Conservation (phyloP, 2,888 invertebrate genomes). For the Trissonchulus sp. region DNA sequence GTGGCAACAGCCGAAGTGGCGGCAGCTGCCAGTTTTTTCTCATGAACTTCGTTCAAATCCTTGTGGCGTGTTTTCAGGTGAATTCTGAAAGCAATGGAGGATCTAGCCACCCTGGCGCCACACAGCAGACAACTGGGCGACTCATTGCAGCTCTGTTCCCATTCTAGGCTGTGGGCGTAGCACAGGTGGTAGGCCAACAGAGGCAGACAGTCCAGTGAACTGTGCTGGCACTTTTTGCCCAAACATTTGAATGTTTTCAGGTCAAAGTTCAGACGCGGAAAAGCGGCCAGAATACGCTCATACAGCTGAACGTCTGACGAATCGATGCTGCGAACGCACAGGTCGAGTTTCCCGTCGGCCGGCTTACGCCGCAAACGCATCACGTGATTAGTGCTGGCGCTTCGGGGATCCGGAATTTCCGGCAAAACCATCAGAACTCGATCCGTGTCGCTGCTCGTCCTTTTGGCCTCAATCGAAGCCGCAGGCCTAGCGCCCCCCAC, state of each 20-base stretch:
- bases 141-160: background rate
- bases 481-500: too few relatives aligned
- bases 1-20: too few relatives aligned
- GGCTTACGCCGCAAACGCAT: background rate
- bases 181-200: background rate
- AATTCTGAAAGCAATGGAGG: background rate
- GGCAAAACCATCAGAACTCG: background rate
- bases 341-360: background rate
- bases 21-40: background rate
- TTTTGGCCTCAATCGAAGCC: background rate
- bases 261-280: background rate
- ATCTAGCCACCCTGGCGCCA: background rate
- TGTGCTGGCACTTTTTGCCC: background rate
- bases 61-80: background rate
- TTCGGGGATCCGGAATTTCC: background rate
- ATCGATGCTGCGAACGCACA: background rate
- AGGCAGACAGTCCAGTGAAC: background rate
- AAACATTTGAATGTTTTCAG: background rate
- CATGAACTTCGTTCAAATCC: background rate
- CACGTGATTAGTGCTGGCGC: background rate
- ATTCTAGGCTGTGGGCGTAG: background rate
- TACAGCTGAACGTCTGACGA: background rate
- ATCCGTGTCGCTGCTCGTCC: background rate
- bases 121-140: background rate
- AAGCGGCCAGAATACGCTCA: background rate